A percentile compares a stretch with the other conserved stretches of the same genome.
Evolutionary conservation across 2,888 invertebrate species (phyloP).

Genomic region (Gari tellinella): DNA sequence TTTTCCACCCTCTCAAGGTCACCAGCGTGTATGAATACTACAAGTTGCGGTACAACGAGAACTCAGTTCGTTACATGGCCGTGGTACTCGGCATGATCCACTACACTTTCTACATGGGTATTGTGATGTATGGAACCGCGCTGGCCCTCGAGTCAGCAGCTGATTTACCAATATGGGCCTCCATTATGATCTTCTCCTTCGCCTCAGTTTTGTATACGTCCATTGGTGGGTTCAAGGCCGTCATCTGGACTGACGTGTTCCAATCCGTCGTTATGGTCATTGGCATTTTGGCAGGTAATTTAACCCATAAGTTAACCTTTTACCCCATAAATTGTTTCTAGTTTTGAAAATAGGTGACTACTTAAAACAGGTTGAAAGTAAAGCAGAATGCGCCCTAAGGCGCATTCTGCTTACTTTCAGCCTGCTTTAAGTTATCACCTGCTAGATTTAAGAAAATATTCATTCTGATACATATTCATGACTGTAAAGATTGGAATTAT

Average conservation of each 20-base stretch:
- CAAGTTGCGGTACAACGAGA: constrained; percentile 19
- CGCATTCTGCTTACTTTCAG: no score
- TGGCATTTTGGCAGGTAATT: constrained; percentile 31
- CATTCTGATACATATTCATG: no score
- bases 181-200: constrained; percentile 20
- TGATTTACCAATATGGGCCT: constrained; percentile 22
- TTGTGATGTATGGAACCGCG: constrained; percentile 33
- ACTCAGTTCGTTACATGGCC: constrained; percentile 29
- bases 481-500: no score
- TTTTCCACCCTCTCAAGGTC: constrained; percentile 36
- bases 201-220: constrained; percentile 36
- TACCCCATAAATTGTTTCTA: no score
- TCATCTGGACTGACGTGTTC: constrained; percentile 46
- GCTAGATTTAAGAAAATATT: no score
- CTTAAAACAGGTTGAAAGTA: no score
- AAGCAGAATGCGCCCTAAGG: no score
- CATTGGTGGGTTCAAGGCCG: constrained; percentile 38
- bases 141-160: constrained; percentile 31
- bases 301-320: no score
- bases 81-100: constrained; percentile 26
- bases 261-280: constrained; percentile 27
- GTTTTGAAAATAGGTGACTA: no score
- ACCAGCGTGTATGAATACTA: constrained; percentile 43
- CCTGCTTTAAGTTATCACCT: no score
- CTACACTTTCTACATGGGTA: constrained; percentile 41